Evolutionary conservation across 2,888 invertebrate species (phyloP).

Genomic region (Aphrophora alni): DNA sequence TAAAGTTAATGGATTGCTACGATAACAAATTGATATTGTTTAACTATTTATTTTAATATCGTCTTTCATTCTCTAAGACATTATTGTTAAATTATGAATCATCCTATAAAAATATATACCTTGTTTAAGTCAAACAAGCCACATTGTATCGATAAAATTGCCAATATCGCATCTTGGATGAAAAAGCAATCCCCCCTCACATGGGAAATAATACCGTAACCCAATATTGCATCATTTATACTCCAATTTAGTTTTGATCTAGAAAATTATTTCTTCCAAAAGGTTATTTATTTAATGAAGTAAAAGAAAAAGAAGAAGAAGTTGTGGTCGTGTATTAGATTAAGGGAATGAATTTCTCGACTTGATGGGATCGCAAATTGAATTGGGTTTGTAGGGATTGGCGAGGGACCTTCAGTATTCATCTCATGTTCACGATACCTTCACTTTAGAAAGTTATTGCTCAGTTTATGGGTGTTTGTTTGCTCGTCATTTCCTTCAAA

Average conservation of each 20-base stretch:
- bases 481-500: constrained; percentile 9
- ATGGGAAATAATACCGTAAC: neutral
- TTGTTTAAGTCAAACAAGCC: no score
- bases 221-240: neutral
- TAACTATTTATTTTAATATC: no score
- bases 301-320: neutral
- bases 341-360: neutral
- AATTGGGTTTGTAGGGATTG: neutral
- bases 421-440: neutral
- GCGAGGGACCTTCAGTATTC: neutral
- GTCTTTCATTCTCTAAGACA: no score
- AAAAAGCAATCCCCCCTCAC: neutral
- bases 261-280: neutral
- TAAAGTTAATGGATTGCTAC: no score
- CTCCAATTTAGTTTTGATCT: neutral
- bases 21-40: no score
- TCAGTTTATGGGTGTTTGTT: neutral
- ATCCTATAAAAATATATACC: no score
- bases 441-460: neutral
- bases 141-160: neutral
- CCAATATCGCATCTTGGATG: no score
- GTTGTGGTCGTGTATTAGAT: neutral
- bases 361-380: neutral
- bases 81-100: no score
- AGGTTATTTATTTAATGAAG: neutral